Percentiles rank a stretch among this genome's conserved stretches.
phyloP scores from a whole-genome alignment of 2,113 vertebrate genomes.

The Cyprinodon brontotheroides region DNA sequence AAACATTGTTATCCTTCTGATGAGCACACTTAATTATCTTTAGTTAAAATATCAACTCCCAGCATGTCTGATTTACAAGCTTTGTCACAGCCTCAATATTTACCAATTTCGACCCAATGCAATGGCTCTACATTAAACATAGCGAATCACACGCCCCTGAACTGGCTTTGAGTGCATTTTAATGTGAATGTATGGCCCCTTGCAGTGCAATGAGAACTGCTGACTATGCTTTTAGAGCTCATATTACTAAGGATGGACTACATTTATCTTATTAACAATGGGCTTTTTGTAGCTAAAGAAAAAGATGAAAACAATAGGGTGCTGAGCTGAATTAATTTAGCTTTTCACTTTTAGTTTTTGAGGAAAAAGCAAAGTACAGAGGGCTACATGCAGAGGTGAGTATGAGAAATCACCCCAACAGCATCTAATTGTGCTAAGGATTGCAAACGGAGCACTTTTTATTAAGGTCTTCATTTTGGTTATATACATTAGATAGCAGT shows the following conservation, averaged over 20 bases:
- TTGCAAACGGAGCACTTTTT: neutral
- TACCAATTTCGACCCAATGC: neutral
- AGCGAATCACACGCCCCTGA: neutral
- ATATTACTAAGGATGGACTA: neutral
- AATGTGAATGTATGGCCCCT: constrained; percentile 4
- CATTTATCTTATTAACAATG: constrained; percentile 4
- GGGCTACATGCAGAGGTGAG: neutral
- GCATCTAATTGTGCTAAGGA: constrained; percentile 16
- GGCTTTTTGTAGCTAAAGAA: constrained; percentile 3
- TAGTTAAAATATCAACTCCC: constrained; percentile 6
- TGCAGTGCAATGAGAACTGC: neutral
- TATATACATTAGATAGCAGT: neutral
- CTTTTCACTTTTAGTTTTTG: constrained; percentile 2
- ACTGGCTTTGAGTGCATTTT: constrained; percentile 12
- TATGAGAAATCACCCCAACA: constrained; percentile 13
- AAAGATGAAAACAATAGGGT: neutral
- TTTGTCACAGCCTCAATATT: neutral
- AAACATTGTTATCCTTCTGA: neutral
- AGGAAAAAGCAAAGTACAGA: neutral
- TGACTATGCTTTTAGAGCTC: neutral
- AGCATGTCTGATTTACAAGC: neutral
- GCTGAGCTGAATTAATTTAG: constrained; percentile 3
- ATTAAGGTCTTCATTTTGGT: neutral
- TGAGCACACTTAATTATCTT: neutral
- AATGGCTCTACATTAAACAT: constrained; percentile 9